Evolutionary conservation across 2,113 vertebrate species (phyloP).

Genomic region (Prunella fulvescens): DNA sequence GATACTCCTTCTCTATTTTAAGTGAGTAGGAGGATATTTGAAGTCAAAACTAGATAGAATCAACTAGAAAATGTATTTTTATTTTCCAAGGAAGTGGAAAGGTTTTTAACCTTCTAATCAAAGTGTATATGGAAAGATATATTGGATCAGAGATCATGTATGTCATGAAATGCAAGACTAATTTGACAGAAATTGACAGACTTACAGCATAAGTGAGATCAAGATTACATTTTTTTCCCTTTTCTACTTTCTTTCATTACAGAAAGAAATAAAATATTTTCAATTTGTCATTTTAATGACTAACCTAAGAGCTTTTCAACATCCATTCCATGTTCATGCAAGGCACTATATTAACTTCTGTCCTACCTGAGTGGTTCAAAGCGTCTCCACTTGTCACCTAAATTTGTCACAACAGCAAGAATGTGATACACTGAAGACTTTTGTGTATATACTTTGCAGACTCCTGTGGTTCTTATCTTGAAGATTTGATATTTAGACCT

Average conservation of each 20-base stretch:
- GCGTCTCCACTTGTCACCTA: background rate
- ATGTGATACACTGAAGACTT: background rate
- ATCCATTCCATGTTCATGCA: background rate
- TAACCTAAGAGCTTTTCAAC: background rate
- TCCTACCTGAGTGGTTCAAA: background rate
- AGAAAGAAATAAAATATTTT: background rate
- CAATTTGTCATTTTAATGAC: background rate
- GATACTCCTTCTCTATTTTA: background rate
- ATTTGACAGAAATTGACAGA: background rate
- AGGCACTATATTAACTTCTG: background rate
- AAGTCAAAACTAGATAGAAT: constrained; percentile 10
- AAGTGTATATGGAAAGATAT: background rate
- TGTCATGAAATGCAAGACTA: background rate
- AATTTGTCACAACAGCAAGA: background rate
- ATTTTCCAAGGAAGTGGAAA: background rate
- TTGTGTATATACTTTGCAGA: background rate
- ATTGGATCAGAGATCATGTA: background rate
- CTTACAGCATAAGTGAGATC: background rate
- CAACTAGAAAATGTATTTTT: background rate
- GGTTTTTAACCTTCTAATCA: background rate
- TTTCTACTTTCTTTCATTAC: background rate
- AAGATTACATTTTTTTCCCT: background rate
- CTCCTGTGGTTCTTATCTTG: background rate
- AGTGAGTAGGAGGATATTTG: background rate
- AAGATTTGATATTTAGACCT: background rate